Percentiles rank a stretch among this genome's conserved stretches.
Evolutionary conservation across 2,888 invertebrate species (phyloP).

Genomic region (Drosophila merina): DNA sequence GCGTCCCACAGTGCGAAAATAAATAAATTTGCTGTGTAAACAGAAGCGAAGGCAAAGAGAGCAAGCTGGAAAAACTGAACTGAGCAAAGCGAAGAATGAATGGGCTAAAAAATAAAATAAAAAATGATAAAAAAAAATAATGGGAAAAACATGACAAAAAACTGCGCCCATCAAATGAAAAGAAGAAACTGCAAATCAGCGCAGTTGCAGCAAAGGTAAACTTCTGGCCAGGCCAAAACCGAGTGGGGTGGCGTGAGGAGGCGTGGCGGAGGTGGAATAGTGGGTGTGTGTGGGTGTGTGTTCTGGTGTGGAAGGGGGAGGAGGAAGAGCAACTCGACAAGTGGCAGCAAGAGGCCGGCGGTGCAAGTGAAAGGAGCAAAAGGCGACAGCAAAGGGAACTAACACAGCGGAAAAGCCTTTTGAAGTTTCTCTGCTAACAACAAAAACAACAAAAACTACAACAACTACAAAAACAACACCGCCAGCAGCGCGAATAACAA

Average conservation of each 20-base stretch:
- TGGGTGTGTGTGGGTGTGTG: background rate
- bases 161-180: conserved; percentile 58
- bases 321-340: conserved; percentile 37
- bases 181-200: conserved; percentile 72
- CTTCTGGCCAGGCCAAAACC: conserved; percentile 47
- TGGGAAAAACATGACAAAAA: conserved; percentile 43
- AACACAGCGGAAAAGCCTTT: conserved; percentile 68
- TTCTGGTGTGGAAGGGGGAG: background rate
- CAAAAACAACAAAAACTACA: conserved; percentile 17
- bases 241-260: background rate
- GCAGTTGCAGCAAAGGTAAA: conserved; percentile 70
- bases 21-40: conserved; percentile 77
- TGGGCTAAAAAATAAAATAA: conserved; percentile 27
- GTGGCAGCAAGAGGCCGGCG: conserved; percentile 42
- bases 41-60: conserved; percentile 53
- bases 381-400: conserved; percentile 52
- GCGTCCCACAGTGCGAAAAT: conserved; percentile 69
- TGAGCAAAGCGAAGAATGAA: conserved; percentile 29
- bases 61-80: conserved; percentile 32
- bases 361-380: conserved; percentile 50
- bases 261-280: background rate
- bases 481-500: conserved; percentile 54
- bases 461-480: conserved; percentile 34
- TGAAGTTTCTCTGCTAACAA: conserved; percentile 47
- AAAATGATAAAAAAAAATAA: conserved; percentile 8